Base-by-base conservation (phyloP, 2,888 invertebrate genomes). In the Tachina fera region DNA sequence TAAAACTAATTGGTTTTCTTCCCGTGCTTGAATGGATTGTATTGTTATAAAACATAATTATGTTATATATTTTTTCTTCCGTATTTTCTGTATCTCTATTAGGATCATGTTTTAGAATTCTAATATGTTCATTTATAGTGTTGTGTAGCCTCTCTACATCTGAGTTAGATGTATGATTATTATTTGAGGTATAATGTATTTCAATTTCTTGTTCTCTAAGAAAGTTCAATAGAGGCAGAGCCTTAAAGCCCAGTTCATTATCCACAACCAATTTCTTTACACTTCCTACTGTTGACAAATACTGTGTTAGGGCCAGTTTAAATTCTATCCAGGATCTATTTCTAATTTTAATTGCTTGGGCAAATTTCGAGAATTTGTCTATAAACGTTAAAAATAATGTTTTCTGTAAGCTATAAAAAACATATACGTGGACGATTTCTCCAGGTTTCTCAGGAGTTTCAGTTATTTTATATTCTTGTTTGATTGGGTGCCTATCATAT, bases 401-500 rank as follows among this genome's bases (percentile, higher is more conserved):
- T n/a, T n/a, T 51, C 14, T n/a, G 14, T 51, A 51, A n/a, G 16
- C 51, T 51, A n/a, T 53, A 53, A 19, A 53, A 16, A 53, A 53
- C 19, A 19, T 53, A 19, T 5, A 53, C 53, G 19, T 53, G 53
- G 6, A 19, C 4, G n/a, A 53, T 41, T 61, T 61, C 10, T 4
- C 31, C 60, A 3, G n/a, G 60, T 6, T 14, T 41, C 8, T 41
- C 60, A n/a, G 41, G 60, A n/a, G 60, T 61, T 39, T 61, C 41
- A 16, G 60, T 41, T 6, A 61, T 41, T 61, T 61, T 41, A 13
- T n/a, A 61, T 9, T 61, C n/a, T n/a, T 61, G 60, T 41, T 61
- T 61, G 4, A 61, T 41, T 39, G 41, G 60, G n/a, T 61, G 39
- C 3, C 60, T n/a, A 10, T 56, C 31, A 22, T 56, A 56, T 22